phyloP scores from a whole-genome alignment of 2,797 vertebrate genomes.

The Clarias pachynema region DNA sequence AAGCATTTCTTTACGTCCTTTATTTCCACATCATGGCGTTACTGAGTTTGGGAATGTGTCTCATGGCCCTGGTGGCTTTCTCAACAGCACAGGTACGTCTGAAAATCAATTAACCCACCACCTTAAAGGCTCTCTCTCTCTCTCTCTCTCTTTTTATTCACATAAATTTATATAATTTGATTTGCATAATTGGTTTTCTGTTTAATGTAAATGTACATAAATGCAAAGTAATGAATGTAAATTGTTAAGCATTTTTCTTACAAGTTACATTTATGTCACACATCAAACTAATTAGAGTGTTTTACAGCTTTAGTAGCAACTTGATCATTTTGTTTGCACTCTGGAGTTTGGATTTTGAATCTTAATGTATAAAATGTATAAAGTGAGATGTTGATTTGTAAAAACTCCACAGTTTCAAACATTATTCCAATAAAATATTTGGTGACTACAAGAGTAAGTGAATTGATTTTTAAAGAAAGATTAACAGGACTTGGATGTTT shows the following conservation, averaged over 20 bases:
- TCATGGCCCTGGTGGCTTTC: slow-evolving; percentile 52
- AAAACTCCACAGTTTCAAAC: too few species aligned
- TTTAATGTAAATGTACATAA: not conserved
- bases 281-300: not conserved
- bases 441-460: not conserved
- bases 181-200: not conserved
- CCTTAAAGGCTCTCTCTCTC: not conserved
- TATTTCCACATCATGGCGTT: slow-evolving; percentile 55
- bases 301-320: not conserved
- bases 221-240: not conserved
- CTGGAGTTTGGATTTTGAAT: not conserved
- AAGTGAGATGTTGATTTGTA: not conserved
- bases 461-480: not conserved
- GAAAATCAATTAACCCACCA: not conserved
- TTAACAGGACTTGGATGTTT: too few species aligned
- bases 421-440: not conserved
- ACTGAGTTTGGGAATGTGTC: slow-evolving; percentile 29
- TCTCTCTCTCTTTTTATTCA: not conserved
- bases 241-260: not conserved
- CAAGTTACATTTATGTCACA: not conserved
- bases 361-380: not conserved
- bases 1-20: not conserved
- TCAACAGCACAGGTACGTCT: slow-evolving; percentile 57
- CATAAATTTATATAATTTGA: not conserved
- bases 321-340: not conserved